Base-by-base conservation (phyloP, 64 coral and sea anemone species). In the Dendrophyllia cribrosa region DNA sequence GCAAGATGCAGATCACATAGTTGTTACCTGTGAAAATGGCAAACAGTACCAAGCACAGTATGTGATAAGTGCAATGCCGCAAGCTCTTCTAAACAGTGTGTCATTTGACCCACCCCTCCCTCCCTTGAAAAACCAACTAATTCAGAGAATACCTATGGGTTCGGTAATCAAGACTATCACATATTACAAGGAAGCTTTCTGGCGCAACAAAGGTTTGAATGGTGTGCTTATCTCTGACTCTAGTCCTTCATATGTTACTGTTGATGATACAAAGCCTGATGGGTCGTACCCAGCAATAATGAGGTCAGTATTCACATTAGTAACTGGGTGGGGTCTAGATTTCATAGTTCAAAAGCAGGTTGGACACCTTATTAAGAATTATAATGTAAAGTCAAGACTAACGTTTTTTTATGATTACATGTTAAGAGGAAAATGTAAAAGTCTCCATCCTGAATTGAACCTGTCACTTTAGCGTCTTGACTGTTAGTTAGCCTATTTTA, bases 261-360 rank as follows among this genome's bases (percentile, higher is more conserved):
- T 96, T 13, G 97, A 99, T 86, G 97, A 99, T 50, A 96, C 97
- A 3, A 99, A 99, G 59, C 97, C 97, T 34, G 97, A 99, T 83
- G 97, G 91, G 24, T 96, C 91, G 16, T 83, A 99, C 34, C 97
- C 97, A 67, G 97, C 97, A 7, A 88, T 99, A 71, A 99, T 99
- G 97, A 95, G 97, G 97, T 99, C 86, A 93, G 74, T 26, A 19
- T 19, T 13, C 12, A 34, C 34, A 34, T 34, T 34, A 34, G 34
- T 34, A 34, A 34, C 55, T 58, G 13, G 55, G 2, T 58, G 34
- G 34, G 34, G 2, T 34, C 34, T 34, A 34, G 34, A 34, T 34
- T 34, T 34, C 34, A 34, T 34, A 34, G 34, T 34, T 34, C 34
- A 2, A 34, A 1, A 34, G 34, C 34, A 34, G 34, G 34, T 34